phyloP scores from a whole-genome alignment of 2,797 vertebrate genomes.

The Strix occidentalis region DNA sequence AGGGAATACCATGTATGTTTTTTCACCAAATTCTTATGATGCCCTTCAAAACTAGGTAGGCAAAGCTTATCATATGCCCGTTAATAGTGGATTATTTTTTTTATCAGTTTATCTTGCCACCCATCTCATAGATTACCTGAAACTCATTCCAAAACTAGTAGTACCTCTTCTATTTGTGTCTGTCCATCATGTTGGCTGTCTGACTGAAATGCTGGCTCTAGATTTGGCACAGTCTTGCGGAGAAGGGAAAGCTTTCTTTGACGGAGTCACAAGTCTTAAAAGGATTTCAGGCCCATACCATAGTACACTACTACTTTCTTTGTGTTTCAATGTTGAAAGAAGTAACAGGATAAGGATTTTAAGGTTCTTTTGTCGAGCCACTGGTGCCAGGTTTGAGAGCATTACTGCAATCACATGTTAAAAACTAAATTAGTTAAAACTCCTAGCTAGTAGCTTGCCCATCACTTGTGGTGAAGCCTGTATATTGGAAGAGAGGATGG shows the following conservation, averaged over 20 bases:
- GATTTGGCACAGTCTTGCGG: background rate
- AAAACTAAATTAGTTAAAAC: background rate
- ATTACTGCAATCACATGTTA: background rate
- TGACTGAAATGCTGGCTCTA: background rate
- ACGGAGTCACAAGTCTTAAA: background rate
- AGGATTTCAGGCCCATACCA: background rate
- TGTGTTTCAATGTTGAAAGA: background rate
- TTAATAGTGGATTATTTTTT: background rate
- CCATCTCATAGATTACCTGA: background rate
- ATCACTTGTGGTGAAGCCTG: background rate
- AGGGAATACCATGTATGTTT: background rate
- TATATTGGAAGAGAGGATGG: background rate
- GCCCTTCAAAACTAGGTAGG: background rate
- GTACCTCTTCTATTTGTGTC: background rate
- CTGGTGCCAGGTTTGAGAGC: background rate
- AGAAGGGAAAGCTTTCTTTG: background rate
- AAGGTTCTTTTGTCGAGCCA: background rate
- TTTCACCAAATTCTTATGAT: background rate
- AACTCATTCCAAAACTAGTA: background rate
- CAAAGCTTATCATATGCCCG: fast-evolving
- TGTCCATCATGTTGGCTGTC: background rate
- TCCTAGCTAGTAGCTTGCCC: background rate
- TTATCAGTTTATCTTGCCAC: background rate
- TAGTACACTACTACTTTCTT: background rate
- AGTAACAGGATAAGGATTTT: background rate